Evolutionary conservation across 2,797 vertebrate genomes (phyloP), one percentile per base, ranked within the genome.

Genomic region (Synaphobranchus kaupii): DNA sequence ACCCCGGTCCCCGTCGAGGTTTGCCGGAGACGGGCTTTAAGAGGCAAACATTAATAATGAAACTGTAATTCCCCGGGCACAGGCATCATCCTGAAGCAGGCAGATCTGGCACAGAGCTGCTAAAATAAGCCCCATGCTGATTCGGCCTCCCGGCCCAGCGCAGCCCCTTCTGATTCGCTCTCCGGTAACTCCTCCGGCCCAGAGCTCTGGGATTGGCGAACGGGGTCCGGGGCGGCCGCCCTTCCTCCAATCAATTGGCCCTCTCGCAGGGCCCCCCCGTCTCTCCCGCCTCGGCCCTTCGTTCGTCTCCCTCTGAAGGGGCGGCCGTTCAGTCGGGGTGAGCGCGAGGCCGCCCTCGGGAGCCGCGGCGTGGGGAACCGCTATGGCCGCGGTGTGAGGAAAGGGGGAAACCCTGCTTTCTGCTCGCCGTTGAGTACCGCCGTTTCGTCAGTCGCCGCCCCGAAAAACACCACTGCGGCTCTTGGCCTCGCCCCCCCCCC

Each of bases 1-100:
- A 90, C 90, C 92, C 58, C 8, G 28, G 58, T 80, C 34, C 83
- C 84, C 48, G 28, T 87, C 47, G 85, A 47, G 81, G 87, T 84
- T 86, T 52, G 28, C 6, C 44, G 52, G 60, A 73, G 80, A 90
- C 90, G 91, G 90, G 91, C 92, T 95, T 94, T 95, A 93, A 92
- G 93, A 95, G 90, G 95, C 95, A 94, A 96, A 94, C 93, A 93
- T 96, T 96, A 94, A 95, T 97, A 94, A 94, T 95, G 93, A 96
- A 95, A 96, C 94, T 93, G 93, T 96, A 95, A 95, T 93, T 93
- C 95, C 94, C 94, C 91, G 86, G 90, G 92, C 91, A 91, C 95
- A 0, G n/a, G 34, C 34, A 88, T 90, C 94, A 90, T 90, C 93
- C 89, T 89, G 91, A 89, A 93, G 92, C 94, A 91, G 90, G 93